A percentile compares a stretch with the other conserved stretches of the same genome.
Conservation (phyloP, 2,797 vertebrate genomes). For the Leptatherina wallacei region DNA sequence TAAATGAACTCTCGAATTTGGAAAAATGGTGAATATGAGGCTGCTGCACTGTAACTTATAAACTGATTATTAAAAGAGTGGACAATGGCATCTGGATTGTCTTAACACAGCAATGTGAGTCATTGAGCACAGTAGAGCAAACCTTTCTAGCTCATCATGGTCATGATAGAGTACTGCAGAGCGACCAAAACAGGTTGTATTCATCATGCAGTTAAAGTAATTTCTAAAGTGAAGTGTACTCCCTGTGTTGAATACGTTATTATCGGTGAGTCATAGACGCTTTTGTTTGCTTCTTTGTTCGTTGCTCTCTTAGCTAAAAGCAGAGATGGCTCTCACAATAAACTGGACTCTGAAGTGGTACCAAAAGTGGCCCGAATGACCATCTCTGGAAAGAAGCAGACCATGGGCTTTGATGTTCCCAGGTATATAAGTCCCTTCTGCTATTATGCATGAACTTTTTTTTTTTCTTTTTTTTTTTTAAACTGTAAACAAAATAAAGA, state of each 20-base stretch:
- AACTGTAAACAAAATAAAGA: not conserved
- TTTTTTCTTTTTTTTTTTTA: not conserved
- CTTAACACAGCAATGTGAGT: not conserved
- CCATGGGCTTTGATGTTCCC: constrained; percentile 96
- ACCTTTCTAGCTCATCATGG: not conserved
- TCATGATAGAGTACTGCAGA: not conserved
- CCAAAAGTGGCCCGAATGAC: constrained; percentile 98
- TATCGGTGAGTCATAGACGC: constrained; percentile 20
- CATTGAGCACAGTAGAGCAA: not conserved
- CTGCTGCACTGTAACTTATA: not conserved
- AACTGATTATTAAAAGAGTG: not conserved
- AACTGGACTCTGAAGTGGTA: constrained; percentile 90
- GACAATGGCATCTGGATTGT: not conserved
- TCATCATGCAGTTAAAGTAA: not conserved
- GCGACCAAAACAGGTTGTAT: not conserved
- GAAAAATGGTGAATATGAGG: not conserved
- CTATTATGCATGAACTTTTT: not conserved
- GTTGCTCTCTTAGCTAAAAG: constrained; percentile 85
- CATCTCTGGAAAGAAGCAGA: constrained; percentile 96
- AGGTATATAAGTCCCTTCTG: constrained; percentile 81
- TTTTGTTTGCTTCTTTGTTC: constrained; percentile 26
- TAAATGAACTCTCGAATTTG: not conserved
- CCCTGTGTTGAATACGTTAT: not conserved
- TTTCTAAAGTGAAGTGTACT: not conserved
- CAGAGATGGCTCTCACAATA: constrained; percentile 81